Conservation (phyloP, 2,797 vertebrate species). For the Cephalopachus bancanus region DNA sequence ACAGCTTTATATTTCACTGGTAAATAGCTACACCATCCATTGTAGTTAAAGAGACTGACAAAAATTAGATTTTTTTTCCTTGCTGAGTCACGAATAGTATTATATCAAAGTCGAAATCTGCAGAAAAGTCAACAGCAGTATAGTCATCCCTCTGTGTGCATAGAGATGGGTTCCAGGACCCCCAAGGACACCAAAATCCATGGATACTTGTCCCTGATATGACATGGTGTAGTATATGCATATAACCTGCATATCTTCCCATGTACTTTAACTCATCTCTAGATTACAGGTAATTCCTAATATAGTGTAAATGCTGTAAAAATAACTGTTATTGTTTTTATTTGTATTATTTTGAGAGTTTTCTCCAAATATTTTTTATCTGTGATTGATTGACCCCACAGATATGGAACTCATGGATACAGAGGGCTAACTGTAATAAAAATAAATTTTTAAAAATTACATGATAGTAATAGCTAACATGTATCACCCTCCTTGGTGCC, state of each 20-base stretch:
- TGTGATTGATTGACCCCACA: not conserved
- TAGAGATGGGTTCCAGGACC: not conserved
- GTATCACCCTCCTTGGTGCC: not conserved
- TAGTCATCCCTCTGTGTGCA: rapidly evolving
- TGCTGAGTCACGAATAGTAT: not conserved
- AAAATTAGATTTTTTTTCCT: not conserved
- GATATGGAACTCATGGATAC: not conserved
- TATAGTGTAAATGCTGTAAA: not conserved
- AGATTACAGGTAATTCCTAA: no score
- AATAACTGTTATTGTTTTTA: not conserved
- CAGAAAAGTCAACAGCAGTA: not conserved
- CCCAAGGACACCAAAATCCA: not conserved
- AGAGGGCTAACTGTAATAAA: not conserved
- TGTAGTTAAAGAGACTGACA: not conserved
- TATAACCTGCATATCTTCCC: rapidly evolving
- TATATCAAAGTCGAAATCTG: not conserved
- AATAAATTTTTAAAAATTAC: not conserved
- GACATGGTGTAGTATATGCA: not conserved
- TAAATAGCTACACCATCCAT: rapidly evolving
- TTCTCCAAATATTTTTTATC: not conserved
- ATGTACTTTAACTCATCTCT: rapidly evolving
- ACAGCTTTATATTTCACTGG: not conserved
- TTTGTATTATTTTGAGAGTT: not conserved
- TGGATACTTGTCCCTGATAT: no score
- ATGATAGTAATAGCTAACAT: rapidly evolving